These are phyloP conservation scores for Drosophila hydei DNA, from an alignment of 1,140 invertebrate species.

Conservation along the genomic window DNA sequence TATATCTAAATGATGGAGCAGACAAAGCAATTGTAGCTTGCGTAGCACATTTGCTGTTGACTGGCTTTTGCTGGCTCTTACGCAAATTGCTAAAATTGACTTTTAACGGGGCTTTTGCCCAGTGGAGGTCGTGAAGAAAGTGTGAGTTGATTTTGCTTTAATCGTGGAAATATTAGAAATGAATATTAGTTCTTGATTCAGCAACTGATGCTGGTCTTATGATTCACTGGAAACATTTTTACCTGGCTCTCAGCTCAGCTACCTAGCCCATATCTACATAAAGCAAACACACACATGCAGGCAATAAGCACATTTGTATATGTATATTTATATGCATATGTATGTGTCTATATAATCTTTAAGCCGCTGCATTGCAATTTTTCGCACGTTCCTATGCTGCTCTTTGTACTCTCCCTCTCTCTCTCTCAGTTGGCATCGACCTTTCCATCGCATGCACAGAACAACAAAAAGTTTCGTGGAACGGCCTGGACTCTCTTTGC, in stretches of 20 bases:
- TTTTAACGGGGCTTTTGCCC: constrained; percentile 2
- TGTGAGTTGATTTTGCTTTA: background rate
- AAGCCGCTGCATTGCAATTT: constrained; percentile 59
- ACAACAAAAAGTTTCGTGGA: too few relatives aligned
- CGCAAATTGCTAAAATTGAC: constrained; percentile 25
- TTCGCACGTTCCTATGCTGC: constrained; percentile 60
- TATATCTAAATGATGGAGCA: background rate
- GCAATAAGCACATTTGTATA: background rate
- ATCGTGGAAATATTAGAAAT: constrained; percentile 19
- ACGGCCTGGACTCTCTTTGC: constrained; percentile 15
- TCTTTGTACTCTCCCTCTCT: constrained; percentile 12
- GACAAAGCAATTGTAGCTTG: constrained; percentile 6
- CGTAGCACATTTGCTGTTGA: constrained; percentile 3
- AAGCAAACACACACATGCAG: background rate
- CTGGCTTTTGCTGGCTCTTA: constrained; percentile 17
- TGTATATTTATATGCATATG: constrained; percentile 3
- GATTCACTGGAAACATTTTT: constrained; percentile 4
- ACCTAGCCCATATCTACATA: constrained; percentile 18
- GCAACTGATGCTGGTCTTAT: constrained; percentile 12
- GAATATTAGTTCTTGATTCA: constrained; percentile 24
- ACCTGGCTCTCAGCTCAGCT: constrained; percentile 17
- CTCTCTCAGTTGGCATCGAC: background rate
- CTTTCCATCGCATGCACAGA: constrained; percentile 5
- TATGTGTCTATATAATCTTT: constrained; percentile 10
- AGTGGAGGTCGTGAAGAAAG: constrained; percentile 3